Percentiles rank a stretch among this genome's conserved stretches.
Evolutionary conservation across 1,140 invertebrate genomes (phyloP).

Genomic region (Pteromalus puparum): DNA sequence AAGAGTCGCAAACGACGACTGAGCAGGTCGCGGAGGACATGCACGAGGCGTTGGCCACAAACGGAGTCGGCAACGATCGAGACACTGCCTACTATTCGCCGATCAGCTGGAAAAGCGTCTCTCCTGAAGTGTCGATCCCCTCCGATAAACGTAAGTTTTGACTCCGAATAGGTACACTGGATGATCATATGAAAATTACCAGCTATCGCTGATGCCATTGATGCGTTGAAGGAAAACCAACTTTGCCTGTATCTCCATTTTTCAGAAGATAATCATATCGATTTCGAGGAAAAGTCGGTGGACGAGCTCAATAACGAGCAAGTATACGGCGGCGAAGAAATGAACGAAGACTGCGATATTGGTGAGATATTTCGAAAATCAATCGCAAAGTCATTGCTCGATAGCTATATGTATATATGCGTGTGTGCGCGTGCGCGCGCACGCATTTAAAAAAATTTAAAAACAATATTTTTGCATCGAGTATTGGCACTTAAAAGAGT

Average conservation of each 20-base stretch:
- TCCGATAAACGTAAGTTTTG: constrained; percentile 62
- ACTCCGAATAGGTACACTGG: no score
- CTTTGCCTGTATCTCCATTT: neutral
- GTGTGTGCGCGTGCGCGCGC: no score
- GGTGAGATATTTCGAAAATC: neutral
- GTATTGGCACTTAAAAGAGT: no score
- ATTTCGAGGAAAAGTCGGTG: constrained; percentile 9
- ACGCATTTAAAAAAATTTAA: no score
- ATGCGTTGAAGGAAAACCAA: constrained; percentile 10
- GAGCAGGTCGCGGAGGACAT: constrained; percentile 39
- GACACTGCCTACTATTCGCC: constrained; percentile 67
- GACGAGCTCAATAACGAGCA: constrained; percentile 35
- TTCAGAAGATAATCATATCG: constrained; percentile 26
- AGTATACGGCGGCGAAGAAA: constrained; percentile 5
- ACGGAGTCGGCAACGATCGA: constrained; percentile 58
- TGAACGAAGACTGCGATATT: constrained; percentile 6
- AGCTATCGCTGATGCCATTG: neutral
- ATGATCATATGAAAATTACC: neutral
- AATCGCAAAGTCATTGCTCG: no score
- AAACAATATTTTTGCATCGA: no score
- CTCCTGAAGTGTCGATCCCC: constrained; percentile 59
- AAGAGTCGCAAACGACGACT: neutral
- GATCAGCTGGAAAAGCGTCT: constrained; percentile 66
- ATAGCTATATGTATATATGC: no score
- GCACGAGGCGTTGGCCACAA: constrained; percentile 50